phyloP scores from a whole-genome alignment of 2,888 invertebrate genomes.

The Fissipunctia ypsillon region DNA sequence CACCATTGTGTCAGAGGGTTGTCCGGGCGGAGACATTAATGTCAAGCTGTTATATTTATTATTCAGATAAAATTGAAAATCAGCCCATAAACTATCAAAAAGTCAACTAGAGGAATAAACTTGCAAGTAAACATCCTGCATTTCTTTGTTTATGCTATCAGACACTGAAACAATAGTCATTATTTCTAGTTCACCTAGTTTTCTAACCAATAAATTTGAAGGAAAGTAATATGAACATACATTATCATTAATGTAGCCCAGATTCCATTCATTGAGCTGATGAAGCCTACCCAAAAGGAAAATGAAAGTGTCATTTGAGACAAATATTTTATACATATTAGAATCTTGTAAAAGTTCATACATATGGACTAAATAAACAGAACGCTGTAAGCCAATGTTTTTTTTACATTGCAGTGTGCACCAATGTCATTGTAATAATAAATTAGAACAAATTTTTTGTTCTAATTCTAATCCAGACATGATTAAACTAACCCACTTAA shows the following conservation, averaged over 20 bases:
- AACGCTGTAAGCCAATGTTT: neutral
- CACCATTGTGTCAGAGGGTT: neutral
- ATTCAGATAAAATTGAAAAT: neutral
- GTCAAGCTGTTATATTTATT: neutral
- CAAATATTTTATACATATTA: neutral
- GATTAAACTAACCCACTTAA: constrained; percentile 31
- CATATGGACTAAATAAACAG: neutral
- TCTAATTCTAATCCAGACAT: neutral
- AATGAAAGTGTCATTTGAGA: neutral
- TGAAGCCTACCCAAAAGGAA: neutral
- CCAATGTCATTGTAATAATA: neutral
- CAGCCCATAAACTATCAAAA: neutral
- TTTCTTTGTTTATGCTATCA: neutral
- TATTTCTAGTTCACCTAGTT: neutral
- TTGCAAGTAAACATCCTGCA: neutral
- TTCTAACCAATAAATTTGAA: neutral
- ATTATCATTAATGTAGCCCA: neutral
- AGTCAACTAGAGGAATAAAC: neutral
- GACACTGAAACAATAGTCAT: neutral
- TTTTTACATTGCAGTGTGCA: neutral
- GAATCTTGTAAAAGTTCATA: neutral
- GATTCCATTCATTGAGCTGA: neutral
- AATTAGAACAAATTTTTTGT: too few species aligned
- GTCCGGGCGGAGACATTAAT: neutral
- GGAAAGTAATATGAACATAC: neutral